Conservation (phyloP, 2,797 vertebrate species). For the Phalloptychus januarius region DNA sequence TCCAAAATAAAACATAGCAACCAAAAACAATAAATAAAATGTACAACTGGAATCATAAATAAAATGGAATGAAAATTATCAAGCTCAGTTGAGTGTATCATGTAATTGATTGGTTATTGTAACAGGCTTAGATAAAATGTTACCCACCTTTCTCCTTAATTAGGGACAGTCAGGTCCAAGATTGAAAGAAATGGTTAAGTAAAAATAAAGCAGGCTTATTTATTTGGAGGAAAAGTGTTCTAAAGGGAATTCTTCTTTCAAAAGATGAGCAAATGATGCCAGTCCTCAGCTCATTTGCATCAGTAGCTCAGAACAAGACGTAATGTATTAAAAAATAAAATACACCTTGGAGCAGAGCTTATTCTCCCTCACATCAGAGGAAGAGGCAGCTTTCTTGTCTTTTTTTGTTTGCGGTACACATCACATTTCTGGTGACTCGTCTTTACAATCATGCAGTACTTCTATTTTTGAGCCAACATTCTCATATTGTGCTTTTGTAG, state of each 20-base stretch:
- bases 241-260: neutral
- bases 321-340: neutral
- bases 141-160: neutral
- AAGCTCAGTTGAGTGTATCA: too few relatives aligned
- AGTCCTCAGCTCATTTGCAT: neutral
- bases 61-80: too few relatives aligned
- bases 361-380: neutral
- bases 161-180: neutral
- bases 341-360: neutral
- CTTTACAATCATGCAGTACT: constrained; percentile 23
- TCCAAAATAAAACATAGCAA: too few relatives aligned
- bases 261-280: neutral
- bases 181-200: neutral
- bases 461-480: constrained; percentile 25
- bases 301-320: neutral
- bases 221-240: neutral
- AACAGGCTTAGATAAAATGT: too few relatives aligned
- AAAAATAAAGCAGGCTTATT: too few relatives aligned
- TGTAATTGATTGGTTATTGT: too few relatives aligned
- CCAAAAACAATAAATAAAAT: too few relatives aligned
- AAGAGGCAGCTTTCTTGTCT: neutral
- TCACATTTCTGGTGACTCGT: constrained; percentile 22
- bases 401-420: neutral
- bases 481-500: constrained; percentile 16
- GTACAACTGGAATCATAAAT: too few relatives aligned